These are phyloP conservation scores for Ecdyonurus torrentis DNA, from an alignment of 2,888 invertebrate genomes.

Conservation along the genomic window DNA sequence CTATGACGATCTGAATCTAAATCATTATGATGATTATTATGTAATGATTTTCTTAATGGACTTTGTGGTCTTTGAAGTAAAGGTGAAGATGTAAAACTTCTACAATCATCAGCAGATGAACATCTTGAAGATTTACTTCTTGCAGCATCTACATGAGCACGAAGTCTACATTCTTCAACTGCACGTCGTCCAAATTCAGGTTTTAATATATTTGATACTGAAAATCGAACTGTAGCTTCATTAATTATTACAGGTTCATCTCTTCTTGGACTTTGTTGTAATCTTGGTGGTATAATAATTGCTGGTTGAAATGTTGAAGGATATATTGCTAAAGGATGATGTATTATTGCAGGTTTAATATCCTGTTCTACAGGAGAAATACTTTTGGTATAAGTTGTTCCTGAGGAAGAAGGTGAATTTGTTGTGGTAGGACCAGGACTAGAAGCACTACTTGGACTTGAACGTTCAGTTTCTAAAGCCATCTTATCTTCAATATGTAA, in stretches of 20 bases:
- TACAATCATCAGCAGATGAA: background rate
- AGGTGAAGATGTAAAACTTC: background rate
- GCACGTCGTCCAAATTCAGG: background rate
- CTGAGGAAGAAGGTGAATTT: background rate
- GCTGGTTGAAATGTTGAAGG: background rate
- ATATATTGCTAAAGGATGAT: background rate
- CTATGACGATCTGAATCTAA: background rate
- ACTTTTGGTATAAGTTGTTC: background rate
- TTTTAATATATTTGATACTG: background rate
- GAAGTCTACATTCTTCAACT: background rate
- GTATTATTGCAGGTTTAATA: background rate
- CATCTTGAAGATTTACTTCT: background rate
- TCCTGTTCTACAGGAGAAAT: background rate
- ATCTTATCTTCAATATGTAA: background rate
- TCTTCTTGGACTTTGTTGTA: background rate
- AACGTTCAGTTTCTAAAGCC: conserved; percentile 1
- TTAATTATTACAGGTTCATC: background rate
- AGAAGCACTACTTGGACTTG: background rate
- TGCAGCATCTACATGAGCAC: background rate
- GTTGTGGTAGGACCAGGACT: background rate
- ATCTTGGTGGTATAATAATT: background rate
- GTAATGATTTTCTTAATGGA: background rate
- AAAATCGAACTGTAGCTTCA: background rate
- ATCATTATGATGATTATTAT: too few relatives aligned
- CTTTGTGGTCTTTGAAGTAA: background rate